Evolutionary conservation across 2,888 invertebrate genomes (phyloP), one percentile per base, ranked within the genome.

Genomic region (Ommatoiulus sabulosus): DNA sequence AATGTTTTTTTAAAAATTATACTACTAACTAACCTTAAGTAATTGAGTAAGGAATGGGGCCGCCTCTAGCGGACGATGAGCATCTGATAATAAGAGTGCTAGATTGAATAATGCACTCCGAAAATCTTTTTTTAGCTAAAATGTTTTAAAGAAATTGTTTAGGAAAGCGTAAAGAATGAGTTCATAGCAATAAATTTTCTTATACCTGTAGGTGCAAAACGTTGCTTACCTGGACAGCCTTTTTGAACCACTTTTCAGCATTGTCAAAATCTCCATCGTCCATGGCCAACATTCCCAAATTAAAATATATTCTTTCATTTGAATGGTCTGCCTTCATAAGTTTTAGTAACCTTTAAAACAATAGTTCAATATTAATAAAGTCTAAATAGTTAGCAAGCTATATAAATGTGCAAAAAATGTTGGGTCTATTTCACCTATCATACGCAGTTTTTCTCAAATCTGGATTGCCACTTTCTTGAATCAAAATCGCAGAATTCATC

Each of bases 211-310:
- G 87, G 87, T 20, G 57, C 63, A 15, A 44, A 12, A 24, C n/a
- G 3, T 44, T 48, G 17, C 4, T 63, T 89, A 89, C 89, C 87
- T 89, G 89, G 24, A 97, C 96, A 0, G 98, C 97, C 89, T 96
- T 95, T 87, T 97, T 95, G 93, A 98, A 98, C 96, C 97, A 97
- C 88, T 96, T 95, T 92, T 98, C 98, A 0, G 98, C 98, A 91
- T 96, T 96, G 57, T 95, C 95, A 72, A 96, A 96, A 92, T 98
- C 96, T 80, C 96, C 95, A 91, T 97, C 97, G 92, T 99, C 98
- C 98, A 98, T 99, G 84, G 98, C 96, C 84, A 99, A 93, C 98
- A 99, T 98, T 90, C 98, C 98, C 88, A 98, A 94, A 94, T 98
- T 98, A 93, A 99, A 99, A 93, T 97, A 97, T 7, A 98, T 96